Evolutionary conservation across 2,113 vertebrate species (phyloP).

Genomic region (Chrysemys picta): DNA sequence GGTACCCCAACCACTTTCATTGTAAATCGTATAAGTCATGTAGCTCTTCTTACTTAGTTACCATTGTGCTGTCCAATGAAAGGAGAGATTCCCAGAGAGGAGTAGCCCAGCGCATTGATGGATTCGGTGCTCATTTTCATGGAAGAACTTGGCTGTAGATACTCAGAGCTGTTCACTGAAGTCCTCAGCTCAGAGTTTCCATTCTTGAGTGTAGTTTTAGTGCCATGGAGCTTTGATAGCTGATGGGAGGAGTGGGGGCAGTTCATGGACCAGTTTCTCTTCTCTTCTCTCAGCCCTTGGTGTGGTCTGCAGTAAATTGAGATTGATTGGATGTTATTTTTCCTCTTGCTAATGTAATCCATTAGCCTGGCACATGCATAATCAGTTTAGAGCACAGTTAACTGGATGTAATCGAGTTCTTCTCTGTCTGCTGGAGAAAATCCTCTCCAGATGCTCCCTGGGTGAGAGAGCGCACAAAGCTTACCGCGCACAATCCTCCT

Average conservation of each 20-base stretch:
- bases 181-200: not conserved
- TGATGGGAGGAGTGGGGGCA: constrained; percentile 55
- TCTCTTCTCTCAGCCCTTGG: constrained; percentile 87
- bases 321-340: constrained; percentile 99
- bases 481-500: constrained; percentile 72
- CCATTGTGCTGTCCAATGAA: not conserved
- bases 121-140: accelerated
- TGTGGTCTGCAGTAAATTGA: constrained; percentile 97
- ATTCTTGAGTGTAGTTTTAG: not conserved
- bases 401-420: constrained; percentile 99
- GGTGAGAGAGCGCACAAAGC: constrained; percentile 66
- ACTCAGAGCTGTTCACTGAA: not conserved
- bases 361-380: constrained; percentile 99
- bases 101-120: accelerated
- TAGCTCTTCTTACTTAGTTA: not conserved
- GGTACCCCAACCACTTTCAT: not conserved
- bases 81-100: accelerated
- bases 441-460: constrained; percentile 93
- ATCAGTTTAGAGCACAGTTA: constrained; percentile 99
- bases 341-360: constrained; percentile 99
- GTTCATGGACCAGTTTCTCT: constrained; percentile 87
- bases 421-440: constrained; percentile 99
- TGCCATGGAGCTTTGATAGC: not conserved
- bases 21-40: not conserved
- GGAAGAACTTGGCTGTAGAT: accelerated